Conservation (phyloP, 2,113 vertebrate species). For the Cyprichromis sp. region DNA sequence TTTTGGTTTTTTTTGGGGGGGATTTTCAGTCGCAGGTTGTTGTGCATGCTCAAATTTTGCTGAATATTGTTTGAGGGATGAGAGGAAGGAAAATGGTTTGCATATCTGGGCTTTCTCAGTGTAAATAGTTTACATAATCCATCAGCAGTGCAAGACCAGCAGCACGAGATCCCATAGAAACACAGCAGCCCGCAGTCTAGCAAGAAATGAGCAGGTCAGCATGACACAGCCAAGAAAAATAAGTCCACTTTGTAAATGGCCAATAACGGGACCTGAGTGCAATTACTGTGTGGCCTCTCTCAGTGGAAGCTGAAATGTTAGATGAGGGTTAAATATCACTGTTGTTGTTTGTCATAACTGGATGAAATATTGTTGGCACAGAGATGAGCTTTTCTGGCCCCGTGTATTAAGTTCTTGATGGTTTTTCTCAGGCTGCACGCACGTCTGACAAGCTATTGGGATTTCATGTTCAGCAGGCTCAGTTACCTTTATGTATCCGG, state of each 20-base stretch:
- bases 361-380: conserved; percentile 43
- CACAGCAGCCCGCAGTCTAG: background rate
- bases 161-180: conserved; percentile 34
- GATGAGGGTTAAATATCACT: conserved; percentile 14
- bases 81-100: background rate
- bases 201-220: conserved; percentile 6
- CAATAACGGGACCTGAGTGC: background rate
- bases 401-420: background rate
- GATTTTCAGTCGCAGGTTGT: background rate
- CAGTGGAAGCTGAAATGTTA: conserved; percentile 5
- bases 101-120: background rate
- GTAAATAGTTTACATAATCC: background rate
- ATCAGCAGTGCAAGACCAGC: background rate
- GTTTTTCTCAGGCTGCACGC: conserved; percentile 36
- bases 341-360: conserved; percentile 31
- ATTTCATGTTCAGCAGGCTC: background rate
- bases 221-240: conserved; percentile 33
- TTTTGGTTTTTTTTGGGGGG: fast-evolving
- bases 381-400: background rate
- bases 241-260: conserved; percentile 12
- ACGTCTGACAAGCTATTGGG: background rate
- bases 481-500: background rate
- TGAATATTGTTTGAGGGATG: background rate
- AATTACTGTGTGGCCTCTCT: conserved; percentile 22
- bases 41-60: background rate